phyloP scores from a whole-genome alignment of 2,888 invertebrate genomes.

The Xestia xanthographa region DNA sequence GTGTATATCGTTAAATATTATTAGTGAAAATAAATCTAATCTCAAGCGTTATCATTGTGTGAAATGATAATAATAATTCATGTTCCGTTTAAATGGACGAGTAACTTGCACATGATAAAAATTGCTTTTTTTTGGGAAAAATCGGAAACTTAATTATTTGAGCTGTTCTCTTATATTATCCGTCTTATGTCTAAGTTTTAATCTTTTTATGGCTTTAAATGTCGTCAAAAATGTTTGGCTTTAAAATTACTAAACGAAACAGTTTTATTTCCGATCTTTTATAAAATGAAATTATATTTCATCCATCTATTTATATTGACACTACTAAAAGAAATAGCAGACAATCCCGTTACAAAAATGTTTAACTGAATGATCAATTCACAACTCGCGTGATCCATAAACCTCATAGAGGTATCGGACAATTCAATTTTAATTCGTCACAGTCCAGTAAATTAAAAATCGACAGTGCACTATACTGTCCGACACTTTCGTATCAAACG shows the following conservation, averaged over 20 bases:
- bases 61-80: conserved; percentile 37
- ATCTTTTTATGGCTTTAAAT: neutral
- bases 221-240: neutral
- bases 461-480: conserved; percentile 33
- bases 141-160: too few relatives aligned
- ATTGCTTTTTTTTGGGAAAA: too few relatives aligned
- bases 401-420: conserved; percentile 23
- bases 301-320: neutral
- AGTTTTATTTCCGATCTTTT: neutral
- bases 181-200: neutral
- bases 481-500: conserved; percentile 35
- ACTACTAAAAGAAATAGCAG: neutral
- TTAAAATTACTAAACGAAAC: neutral
- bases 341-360: neutral
- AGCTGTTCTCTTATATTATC: too few relatives aligned
- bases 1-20: neutral
- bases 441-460: conserved; percentile 38
- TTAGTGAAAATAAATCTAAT: conserved; percentile 29
- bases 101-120: conserved; percentile 10
- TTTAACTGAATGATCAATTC: neutral
- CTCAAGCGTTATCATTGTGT: conserved; percentile 13
- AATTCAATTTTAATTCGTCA: conserved; percentile 44
- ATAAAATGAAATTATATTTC: neutral
- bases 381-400: conserved; percentile 37
- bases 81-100: conserved; percentile 14